phyloP scores from a whole-genome alignment of 2,888 invertebrate species.

The Hirtodrosophila trivittata region DNA sequence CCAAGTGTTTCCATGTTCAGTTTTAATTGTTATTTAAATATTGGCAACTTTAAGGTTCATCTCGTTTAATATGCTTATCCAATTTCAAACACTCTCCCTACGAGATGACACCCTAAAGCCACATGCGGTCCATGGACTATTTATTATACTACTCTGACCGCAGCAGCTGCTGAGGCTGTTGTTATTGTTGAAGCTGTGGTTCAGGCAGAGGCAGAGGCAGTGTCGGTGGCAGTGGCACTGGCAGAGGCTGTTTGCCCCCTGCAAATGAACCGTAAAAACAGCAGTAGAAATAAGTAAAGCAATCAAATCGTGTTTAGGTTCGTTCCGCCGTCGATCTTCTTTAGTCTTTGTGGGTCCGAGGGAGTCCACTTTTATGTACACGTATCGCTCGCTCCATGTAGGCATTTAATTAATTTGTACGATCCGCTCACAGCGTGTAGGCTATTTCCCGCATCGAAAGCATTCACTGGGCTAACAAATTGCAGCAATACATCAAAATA shows the following conservation, averaged over 20 bases:
- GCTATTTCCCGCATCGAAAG: constrained; percentile 74
- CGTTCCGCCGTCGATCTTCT: constrained; percentile 61
- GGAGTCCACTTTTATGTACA: constrained; percentile 13
- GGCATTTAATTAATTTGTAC: constrained; percentile 74
- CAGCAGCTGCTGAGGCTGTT: constrained; percentile 12
- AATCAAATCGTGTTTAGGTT: constrained; percentile 58
- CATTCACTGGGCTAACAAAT: constrained; percentile 63
- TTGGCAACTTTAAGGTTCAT: background rate
- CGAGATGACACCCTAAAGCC: constrained; percentile 23
- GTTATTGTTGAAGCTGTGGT: no score
- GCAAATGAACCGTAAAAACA: constrained; percentile 68
- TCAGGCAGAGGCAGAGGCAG: no score
- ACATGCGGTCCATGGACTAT: constrained; percentile 69
- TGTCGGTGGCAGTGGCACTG: background rate
- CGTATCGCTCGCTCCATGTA: constrained; percentile 44
- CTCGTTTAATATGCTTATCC: constrained; percentile 27
- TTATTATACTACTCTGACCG: constrained; percentile 48
- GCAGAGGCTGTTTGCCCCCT: background rate
- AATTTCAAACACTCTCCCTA: constrained; percentile 29
- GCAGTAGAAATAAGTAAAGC: constrained; percentile 44
- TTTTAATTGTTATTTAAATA: background rate
- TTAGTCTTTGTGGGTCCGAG: constrained; percentile 27
- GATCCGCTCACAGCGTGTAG: constrained; percentile 70
- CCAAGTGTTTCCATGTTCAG: no score
- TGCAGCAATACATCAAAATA: constrained; percentile 72